Percentiles rank a stretch among this genome's conserved stretches.
These are phyloP conservation scores for Nymphalis io DNA, from an alignment of 1,140 invertebrate species.

Conservation along the genomic window DNA sequence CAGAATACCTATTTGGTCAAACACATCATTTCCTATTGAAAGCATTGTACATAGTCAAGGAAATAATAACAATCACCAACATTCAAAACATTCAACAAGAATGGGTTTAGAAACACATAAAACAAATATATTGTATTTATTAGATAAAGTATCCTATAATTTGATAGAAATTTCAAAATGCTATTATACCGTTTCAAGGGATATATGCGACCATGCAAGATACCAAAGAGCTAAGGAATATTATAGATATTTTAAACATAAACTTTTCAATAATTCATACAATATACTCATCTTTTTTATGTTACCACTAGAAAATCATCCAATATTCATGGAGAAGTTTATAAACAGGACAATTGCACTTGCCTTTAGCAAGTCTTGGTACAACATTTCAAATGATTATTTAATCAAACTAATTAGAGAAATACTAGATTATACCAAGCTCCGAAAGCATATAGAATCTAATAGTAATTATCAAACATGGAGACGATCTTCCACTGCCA, in stretches of 20 bases:
- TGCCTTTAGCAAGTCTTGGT: background rate
- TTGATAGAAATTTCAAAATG: slow-evolving; percentile 17
- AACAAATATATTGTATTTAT: background rate
- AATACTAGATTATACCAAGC: slow-evolving; percentile 13
- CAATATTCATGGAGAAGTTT: slow-evolving; percentile 4
- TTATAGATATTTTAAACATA: slow-evolving; percentile 14
- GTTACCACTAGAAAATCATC: slow-evolving; percentile 5
- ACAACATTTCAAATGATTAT: background rate
- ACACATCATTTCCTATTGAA: background rate
- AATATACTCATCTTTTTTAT: background rate
- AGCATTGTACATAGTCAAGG: background rate
- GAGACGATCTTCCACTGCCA: background rate
- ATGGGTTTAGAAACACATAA: background rate
- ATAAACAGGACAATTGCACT: slow-evolving; percentile 11
- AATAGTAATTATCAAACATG: background rate
- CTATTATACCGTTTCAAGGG: background rate
- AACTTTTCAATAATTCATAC: slow-evolving; percentile 15
- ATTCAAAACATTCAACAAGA: background rate
- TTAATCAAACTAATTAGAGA: background rate
- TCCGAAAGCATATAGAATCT: background rate
- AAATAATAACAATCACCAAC: background rate
- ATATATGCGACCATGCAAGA: background rate
- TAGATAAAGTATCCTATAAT: slow-evolving; percentile 18
- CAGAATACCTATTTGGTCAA: background rate
- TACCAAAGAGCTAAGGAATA: background rate